Evolutionary conservation across 2,797 vertebrate genomes (phyloP), one percentile per base, ranked within the genome.

Genomic region (Sciurus vulgaris): DNA sequence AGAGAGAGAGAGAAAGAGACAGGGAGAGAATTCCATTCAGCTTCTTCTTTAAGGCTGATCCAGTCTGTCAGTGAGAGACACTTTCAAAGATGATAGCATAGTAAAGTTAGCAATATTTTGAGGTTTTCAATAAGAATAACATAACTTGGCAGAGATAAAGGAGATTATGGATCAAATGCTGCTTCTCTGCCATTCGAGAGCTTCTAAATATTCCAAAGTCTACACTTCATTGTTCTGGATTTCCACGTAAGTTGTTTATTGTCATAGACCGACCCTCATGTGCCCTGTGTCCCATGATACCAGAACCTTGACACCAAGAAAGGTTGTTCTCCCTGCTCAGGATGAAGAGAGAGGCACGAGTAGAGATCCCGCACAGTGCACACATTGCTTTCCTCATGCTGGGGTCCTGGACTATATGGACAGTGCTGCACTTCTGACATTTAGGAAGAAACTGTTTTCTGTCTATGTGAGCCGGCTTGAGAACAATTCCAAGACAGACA

Each of bases 401-500:
- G 6, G 59, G 7, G 5, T 67, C 3, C 17, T 12, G 4, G 15
- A 9, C 79, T 76, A 1, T 28, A 17, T 30, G 51, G 79, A 70
- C 7, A 17, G 30, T 15, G 24, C 33, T 76, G 4, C 4, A 59
- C 20, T 79, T 95, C n/a, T 30, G 47, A 2, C 33, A 59, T 85
- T 93, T 86, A 77, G 28, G 22, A 76, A 30, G 49, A n/a, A 35
- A 74, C n/a, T 3, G 20, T 2, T 38, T 38, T 47, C 44, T 47
- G 44, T 51, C 87, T 87, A 56, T 85, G 20, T 51, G 41, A n/a
- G 38, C 15, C 35, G 5, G 2, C 13, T 24, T 86, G 74, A 44
- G 30, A 86, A 56, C 10, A 79, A 56, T 92, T 85, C 35, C 51
- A 96, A 82, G 56, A 88, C 2, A 86, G 69, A 96, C 44, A 91